phyloP scores from a whole-genome alignment of 2,113 vertebrate species.

The Aythya baeri region DNA sequence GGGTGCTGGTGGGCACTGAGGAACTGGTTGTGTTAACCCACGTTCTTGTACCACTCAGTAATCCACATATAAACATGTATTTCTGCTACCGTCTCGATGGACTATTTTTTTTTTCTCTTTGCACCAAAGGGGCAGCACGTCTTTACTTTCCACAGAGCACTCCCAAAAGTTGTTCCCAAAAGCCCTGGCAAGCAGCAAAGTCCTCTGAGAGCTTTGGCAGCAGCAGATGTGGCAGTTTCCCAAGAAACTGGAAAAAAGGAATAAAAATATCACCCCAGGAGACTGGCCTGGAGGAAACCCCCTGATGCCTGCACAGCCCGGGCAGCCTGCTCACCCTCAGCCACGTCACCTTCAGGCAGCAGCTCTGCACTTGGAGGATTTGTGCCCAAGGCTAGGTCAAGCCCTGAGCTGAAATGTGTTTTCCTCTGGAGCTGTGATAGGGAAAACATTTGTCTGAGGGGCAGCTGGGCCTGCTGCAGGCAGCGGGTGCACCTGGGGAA shows the following conservation, averaged over 20 bases:
- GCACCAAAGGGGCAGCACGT: not conserved
- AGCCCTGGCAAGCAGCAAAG: not conserved
- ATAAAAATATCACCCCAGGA: not conserved
- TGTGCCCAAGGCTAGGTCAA: not conserved
- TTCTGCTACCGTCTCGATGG: not conserved
- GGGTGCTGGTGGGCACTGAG: not conserved
- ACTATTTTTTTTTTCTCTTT: not conserved
- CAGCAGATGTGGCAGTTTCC: not conserved
- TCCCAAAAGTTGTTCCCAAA: not conserved
- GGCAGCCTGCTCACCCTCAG: not conserved
- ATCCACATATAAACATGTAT: slow-evolving; percentile 55
- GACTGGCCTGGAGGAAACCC: not conserved
- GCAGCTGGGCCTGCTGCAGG: not conserved
- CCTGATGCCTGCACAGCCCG: accelerated
- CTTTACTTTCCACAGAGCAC: not conserved
- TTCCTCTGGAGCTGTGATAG: not conserved
- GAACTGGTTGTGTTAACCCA: not conserved
- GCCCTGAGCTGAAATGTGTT: not conserved
- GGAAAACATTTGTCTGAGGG: not conserved
- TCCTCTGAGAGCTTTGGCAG: not conserved
- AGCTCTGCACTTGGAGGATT: not conserved
- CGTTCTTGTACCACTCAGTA: slow-evolving; percentile 43
- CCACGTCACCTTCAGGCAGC: accelerated
- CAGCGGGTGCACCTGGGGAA: not conserved
- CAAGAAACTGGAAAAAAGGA: not conserved